Percentiles rank a stretch among this genome's conserved stretches.
Evolutionary conservation across 2,888 invertebrate species (phyloP).

Genomic region (Pseudococcus viburni): DNA sequence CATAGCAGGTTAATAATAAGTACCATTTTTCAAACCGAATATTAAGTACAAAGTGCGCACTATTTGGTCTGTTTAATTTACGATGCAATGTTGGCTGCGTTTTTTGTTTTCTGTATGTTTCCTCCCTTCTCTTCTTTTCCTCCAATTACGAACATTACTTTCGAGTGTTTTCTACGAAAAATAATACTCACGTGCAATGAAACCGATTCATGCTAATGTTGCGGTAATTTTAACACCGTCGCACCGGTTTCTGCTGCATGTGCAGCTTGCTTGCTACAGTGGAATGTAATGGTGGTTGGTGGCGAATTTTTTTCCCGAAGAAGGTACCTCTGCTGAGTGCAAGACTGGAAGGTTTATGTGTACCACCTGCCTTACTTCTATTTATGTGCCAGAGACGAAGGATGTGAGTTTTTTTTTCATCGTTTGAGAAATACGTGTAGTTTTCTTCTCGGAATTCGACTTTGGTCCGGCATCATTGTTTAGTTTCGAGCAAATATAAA

Average conservation of each 20-base stretch:
- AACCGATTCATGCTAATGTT: not conserved
- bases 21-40: not conserved
- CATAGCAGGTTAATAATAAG: slow-evolving; percentile 1
- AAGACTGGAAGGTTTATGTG: not conserved
- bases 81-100: not conserved
- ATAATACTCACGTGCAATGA: not conserved
- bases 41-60: slow-evolving; percentile 21
- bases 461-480: too few relatives aligned
- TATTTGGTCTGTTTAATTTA: slow-evolving; percentile 26
- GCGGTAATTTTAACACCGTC: slow-evolving; percentile 1
- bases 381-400: not conserved
- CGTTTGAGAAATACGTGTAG: too few relatives aligned
- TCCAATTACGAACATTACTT: not conserved
- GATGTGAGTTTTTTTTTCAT: too few relatives aligned
- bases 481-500: too few relatives aligned
- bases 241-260: not conserved
- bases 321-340: not conserved
- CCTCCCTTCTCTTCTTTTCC: not conserved
- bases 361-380: not conserved
- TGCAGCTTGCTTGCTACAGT: not conserved
- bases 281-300: not conserved
- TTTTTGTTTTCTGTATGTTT: not conserved
- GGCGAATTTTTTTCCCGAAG: not conserved
- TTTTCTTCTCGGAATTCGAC: too few relatives aligned
- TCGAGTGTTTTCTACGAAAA: slow-evolving; percentile 15